Conservation (phyloP, 2,797 vertebrate genomes). For the Mycteria americana region DNA sequence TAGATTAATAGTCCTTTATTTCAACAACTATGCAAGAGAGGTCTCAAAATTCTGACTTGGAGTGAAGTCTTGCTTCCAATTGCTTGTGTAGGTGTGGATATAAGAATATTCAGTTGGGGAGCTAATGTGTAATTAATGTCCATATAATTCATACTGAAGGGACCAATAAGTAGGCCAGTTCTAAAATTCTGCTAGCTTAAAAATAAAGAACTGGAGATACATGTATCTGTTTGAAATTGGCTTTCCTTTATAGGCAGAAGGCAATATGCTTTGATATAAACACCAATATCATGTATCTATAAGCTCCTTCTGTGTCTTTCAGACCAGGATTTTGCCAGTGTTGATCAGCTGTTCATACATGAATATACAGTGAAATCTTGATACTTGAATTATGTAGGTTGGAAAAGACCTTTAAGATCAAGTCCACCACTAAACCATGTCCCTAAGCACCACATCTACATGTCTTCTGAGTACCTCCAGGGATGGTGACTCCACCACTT, state of each 20-base stretch:
- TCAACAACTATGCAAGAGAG: neutral
- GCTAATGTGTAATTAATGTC: neutral
- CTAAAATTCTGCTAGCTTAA: neutral
- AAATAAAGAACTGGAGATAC: neutral
- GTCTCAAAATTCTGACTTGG: neutral
- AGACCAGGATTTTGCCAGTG: neutral
- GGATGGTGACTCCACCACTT: too few species aligned
- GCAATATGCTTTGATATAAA: neutral
- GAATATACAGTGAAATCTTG: neutral
- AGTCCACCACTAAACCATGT: too few species aligned
- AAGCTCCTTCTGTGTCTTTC: neutral
- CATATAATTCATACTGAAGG: neutral
- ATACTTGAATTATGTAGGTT: too few species aligned
- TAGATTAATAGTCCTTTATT: neutral
- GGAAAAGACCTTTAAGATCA: too few species aligned
- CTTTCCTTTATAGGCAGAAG: neutral
- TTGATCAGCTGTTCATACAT: neutral
- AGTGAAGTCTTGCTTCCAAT: neutral
- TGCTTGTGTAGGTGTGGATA: neutral
- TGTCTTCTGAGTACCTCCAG: too few species aligned
- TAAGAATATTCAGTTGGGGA: neutral
- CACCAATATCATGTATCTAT: neutral
- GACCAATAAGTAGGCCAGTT: neutral
- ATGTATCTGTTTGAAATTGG: neutral
- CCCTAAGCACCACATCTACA: too few species aligned